These are phyloP conservation scores for Anguilla anguilla DNA, from an alignment of 2,797 vertebrate species.

Conservation along the genomic window DNA sequence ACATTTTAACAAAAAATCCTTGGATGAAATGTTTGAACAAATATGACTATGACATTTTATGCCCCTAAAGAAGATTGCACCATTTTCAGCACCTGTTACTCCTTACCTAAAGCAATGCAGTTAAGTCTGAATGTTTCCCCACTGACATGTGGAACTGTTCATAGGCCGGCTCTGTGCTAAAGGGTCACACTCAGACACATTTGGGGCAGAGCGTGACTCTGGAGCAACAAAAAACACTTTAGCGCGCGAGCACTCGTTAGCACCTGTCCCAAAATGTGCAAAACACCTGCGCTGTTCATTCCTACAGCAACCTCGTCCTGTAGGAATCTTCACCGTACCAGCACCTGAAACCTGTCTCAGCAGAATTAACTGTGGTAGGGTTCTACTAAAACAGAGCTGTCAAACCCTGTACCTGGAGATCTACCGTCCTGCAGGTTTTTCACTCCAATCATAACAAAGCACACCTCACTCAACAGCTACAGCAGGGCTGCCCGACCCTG, in stretches of 20 bases:
- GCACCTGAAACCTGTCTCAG: background rate
- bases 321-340: no score
- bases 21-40: background rate
- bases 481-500: no score
- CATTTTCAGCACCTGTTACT: background rate
- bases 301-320: background rate
- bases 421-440: no score
- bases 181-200: background rate
- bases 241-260: background rate
- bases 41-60: background rate
- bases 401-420: no score
- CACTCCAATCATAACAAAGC: no score
- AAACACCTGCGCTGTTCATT: background rate
- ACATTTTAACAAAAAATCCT: background rate
- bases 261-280: background rate
- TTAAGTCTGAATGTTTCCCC: background rate
- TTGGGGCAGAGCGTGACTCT: background rate
- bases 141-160: background rate
- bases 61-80: background rate
- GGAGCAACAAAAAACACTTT: background rate
- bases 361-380: background rate
- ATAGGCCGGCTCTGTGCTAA: background rate
- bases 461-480: no score
- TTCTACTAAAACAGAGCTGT: no score
- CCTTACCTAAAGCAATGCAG: background rate